Evolutionary conservation across 2,113 vertebrate genomes (phyloP).

Genomic region (Chloebia gouldiae): DNA sequence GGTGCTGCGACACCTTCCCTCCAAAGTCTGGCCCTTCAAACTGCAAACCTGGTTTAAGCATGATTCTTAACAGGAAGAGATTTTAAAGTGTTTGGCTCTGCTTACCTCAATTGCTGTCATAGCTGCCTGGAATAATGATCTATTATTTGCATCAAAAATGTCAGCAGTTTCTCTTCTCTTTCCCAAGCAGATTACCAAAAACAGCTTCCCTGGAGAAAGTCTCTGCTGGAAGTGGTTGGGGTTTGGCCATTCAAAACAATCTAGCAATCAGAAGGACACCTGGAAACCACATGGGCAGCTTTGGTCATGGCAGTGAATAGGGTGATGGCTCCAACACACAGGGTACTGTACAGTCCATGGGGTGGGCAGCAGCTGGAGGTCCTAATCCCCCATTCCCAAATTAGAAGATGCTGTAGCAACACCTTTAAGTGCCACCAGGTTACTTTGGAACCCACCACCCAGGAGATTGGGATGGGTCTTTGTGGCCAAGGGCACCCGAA

Average conservation of each 20-base stretch:
- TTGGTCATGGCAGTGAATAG: neutral
- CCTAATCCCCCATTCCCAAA: neutral
- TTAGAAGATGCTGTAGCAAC: neutral
- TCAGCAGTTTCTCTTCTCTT: neutral
- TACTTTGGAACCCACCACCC: neutral
- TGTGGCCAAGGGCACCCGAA: fast-evolving
- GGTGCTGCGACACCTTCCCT: fast-evolving
- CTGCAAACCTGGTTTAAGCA: neutral
- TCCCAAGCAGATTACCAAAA: neutral
- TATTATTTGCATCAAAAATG: neutral
- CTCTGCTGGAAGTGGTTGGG: fast-evolving
- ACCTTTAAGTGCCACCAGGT: neutral
- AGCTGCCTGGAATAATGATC: neutral
- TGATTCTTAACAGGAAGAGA: neutral
- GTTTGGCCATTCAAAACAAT: neutral
- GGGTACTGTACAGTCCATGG: fast-evolving
- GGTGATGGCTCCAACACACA: neutral
- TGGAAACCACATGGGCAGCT: neutral
- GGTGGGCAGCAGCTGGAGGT: neutral
- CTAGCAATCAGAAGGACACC: neutral
- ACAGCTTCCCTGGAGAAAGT: neutral
- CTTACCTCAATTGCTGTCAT: neutral
- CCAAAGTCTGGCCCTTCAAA: neutral
- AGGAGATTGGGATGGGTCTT: neutral
- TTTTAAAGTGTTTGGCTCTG: neutral